Conservation (phyloP, 2,888 invertebrate species). For the Drosophila borborema region DNA sequence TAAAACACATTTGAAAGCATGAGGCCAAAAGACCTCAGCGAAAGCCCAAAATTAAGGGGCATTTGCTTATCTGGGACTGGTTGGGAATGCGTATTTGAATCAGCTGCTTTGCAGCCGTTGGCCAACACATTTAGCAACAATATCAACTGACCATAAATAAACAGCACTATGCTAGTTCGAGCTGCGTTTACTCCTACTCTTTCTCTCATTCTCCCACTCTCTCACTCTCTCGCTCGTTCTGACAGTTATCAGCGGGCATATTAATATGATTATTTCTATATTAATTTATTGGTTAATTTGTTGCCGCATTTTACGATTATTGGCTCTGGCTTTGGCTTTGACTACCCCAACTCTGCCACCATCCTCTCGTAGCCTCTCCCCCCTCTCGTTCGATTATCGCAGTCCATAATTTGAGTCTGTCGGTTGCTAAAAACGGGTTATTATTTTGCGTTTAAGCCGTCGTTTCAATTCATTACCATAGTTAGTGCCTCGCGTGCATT, state of each 20-base stretch:
- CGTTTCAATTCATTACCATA: conserved; percentile 79
- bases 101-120: conserved; percentile 8
- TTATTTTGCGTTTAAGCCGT: conserved; percentile 74
- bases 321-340: conserved; percentile 44
- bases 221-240: neutral
- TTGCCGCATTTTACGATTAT: conserved; percentile 76
- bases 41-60: neutral
- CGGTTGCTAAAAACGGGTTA: conserved; percentile 67
- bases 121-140: neutral
- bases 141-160: conserved; percentile 18
- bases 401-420: conserved; percentile 62
- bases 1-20: conserved; percentile 57
- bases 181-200: neutral
- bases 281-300: conserved; percentile 81
- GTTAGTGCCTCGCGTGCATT: conserved; percentile 77
- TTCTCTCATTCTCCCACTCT: neutral
- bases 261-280: conserved; percentile 78
- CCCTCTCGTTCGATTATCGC: conserved; percentile 56
- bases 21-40: neutral
- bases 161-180: conserved; percentile 13
- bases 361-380: neutral
- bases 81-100: neutral
- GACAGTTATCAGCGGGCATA: conserved; percentile 73
- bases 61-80: conserved; percentile 28
- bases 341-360: conserved; percentile 26